phyloP scores from a whole-genome alignment of 92 coral and sea anemone genomes.

The Siderastrea siderea region DNA sequence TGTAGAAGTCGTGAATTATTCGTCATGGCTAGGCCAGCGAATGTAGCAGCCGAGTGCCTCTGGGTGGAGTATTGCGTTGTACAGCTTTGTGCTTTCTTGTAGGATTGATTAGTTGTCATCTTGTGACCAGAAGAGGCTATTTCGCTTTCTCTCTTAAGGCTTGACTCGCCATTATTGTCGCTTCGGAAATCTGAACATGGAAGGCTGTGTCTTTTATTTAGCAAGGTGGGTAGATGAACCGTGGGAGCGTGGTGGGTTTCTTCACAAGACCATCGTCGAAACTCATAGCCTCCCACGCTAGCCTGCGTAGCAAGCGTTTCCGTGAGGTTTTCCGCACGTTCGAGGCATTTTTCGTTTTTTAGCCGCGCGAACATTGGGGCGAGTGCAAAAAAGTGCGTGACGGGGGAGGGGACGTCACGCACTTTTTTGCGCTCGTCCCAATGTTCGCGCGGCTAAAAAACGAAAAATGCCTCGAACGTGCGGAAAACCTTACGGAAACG shows the following conservation, averaged over 20 bases:
- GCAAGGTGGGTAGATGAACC: not conserved
- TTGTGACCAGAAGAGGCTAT: not conserved
- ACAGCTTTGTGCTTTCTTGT: too few species aligned
- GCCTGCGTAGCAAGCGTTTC: too few species aligned
- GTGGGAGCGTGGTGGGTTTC: not conserved
- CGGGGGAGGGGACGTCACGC: too few species aligned
- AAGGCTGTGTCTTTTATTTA: constrained; percentile 14
- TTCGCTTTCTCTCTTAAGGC: not conserved
- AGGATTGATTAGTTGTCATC: not conserved
- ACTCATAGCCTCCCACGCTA: too few species aligned
- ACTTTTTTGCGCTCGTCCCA: too few species aligned
- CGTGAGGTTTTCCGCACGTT: too few species aligned
- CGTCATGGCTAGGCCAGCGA: not conserved
- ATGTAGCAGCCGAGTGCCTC: constrained; percentile 1
- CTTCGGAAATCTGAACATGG: constrained; percentile 14
- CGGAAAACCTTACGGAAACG: too few species aligned
- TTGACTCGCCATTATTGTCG: not conserved
- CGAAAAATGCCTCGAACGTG: too few species aligned
- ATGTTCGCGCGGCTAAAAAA: too few species aligned
- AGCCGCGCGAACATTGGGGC: too few species aligned
- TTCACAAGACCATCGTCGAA: not conserved
- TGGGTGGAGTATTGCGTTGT: not conserved
- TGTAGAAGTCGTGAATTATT: constrained; percentile 1
- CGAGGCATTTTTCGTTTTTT: too few species aligned
- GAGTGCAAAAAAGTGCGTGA: too few species aligned